Conservation (phyloP, 2,797 vertebrate genomes). For the Crotalus adamanteus region DNA sequence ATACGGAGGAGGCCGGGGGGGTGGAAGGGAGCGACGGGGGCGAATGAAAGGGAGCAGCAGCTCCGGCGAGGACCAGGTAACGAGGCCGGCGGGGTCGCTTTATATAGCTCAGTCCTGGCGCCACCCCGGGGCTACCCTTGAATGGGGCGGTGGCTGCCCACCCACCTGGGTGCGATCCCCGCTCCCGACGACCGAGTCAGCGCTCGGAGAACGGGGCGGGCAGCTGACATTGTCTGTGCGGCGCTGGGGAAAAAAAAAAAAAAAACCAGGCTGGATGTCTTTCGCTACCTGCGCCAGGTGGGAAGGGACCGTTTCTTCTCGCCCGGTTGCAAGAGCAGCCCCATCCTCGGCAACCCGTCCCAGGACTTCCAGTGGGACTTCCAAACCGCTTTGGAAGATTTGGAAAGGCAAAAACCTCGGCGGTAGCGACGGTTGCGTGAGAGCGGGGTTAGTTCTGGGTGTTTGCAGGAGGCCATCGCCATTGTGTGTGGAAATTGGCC, state of each 20-base stretch:
- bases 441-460: not conserved
- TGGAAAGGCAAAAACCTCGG: not conserved
- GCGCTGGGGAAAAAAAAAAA: no score
- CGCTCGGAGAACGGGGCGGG: not conserved
- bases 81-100: not conserved
- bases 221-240: not conserved
- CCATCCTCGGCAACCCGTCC: no score
- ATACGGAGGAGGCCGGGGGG: constrained; percentile 65
- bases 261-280: no score
- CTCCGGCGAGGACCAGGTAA: constrained; percentile 31
- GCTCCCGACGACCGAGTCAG: not conserved
- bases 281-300: not conserved
- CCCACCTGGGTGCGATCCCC: not conserved
- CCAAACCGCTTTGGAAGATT: not conserved
- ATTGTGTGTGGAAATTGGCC: not conserved
- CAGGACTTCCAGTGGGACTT: not conserved
- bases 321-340: not conserved
- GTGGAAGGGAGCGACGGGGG: not conserved
- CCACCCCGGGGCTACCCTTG: constrained; percentile 39
- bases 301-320: not conserved
- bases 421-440: not conserved
- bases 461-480: not conserved
- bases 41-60: not conserved
- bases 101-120: constrained; percentile 55
- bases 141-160: not conserved